A percentile compares a stretch with the other conserved stretches of the same genome.
Evolutionary conservation across 92 coral and sea anemone genomes (phyloP).

Genomic region (Pocillopora meandrina): DNA sequence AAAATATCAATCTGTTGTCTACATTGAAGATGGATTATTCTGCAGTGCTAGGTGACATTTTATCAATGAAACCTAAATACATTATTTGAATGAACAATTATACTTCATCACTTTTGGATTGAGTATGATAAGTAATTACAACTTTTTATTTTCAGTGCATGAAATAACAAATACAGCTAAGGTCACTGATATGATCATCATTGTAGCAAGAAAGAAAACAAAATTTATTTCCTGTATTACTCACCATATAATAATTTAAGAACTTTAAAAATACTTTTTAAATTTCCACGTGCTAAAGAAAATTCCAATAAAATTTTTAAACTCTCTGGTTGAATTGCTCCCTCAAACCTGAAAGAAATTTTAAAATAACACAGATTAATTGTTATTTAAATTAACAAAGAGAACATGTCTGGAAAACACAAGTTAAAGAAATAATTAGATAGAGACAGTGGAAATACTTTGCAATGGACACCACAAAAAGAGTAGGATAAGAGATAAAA

Average conservation of each 20-base stretch:
- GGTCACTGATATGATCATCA: too few species aligned
- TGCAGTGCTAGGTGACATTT: too few species aligned
- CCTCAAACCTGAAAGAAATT: conserved; percentile 67
- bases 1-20: background rate
- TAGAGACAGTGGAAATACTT: background rate
- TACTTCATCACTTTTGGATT: too few species aligned
- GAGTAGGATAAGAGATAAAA: background rate
- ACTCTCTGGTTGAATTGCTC: conserved; percentile 82
- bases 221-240: background rate
- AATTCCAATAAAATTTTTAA: conserved; percentile 86
- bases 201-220: too few species aligned
- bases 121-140: too few species aligned
- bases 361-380: background rate
- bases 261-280: conserved; percentile 93
- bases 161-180: too few species aligned
- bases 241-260: conserved; percentile 89
- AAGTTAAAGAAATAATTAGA: background rate
- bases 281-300: conserved; percentile 93
- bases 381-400: too few species aligned
- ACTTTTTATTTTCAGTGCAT: too few species aligned
- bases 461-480: background rate
- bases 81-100: too few species aligned
- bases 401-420: background rate
- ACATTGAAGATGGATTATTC: background rate
- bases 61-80: too few species aligned